A percentile compares a stretch with the other conserved stretches of the same genome.
Evolutionary conservation across 2,113 vertebrate genomes (phyloP).

Genomic region (Gymnocephalus cernua): DNA sequence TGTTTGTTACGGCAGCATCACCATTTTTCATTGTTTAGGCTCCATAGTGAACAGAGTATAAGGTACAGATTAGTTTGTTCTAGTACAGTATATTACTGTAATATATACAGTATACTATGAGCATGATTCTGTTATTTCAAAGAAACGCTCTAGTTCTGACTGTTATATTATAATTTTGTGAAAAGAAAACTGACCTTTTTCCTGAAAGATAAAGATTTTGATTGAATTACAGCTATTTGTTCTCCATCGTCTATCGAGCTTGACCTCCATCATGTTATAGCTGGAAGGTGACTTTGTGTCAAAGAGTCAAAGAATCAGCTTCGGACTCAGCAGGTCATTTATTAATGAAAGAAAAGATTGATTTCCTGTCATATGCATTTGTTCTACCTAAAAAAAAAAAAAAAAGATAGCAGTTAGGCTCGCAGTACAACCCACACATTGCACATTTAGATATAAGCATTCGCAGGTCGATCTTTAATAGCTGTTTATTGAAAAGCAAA

Average conservation of each 20-base stretch:
- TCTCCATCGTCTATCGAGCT: slow-evolving; percentile 13
- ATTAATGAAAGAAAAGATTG: slow-evolving; percentile 52
- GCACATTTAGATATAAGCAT: slow-evolving; percentile 40
- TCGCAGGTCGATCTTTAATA: slow-evolving; percentile 37
- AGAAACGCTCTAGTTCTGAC: slow-evolving; percentile 12
- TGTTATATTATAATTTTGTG: background rate
- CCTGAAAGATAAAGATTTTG: slow-evolving; percentile 28
- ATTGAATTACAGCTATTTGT: slow-evolving; percentile 39
- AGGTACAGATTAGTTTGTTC: background rate
- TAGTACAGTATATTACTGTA: background rate
- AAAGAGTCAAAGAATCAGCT: slow-evolving; percentile 10
- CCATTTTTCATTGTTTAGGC: background rate
- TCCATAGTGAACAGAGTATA: background rate
- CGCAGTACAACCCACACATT: background rate
- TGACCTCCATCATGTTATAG: slow-evolving; percentile 32
- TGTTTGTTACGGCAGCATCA: background rate
- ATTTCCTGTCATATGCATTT: slow-evolving; percentile 44
- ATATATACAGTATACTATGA: background rate
- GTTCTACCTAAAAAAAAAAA: background rate
- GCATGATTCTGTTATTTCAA: background rate
- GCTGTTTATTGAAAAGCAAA: slow-evolving; percentile 72
- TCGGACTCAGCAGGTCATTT: slow-evolving; percentile 25
- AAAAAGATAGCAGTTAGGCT: background rate
- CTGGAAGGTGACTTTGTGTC: slow-evolving; percentile 49
- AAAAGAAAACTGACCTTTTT: slow-evolving; percentile 11